These are phyloP conservation scores for Lithosia quadra DNA, from an alignment of 2,888 invertebrate species.

Conservation along the genomic window DNA sequence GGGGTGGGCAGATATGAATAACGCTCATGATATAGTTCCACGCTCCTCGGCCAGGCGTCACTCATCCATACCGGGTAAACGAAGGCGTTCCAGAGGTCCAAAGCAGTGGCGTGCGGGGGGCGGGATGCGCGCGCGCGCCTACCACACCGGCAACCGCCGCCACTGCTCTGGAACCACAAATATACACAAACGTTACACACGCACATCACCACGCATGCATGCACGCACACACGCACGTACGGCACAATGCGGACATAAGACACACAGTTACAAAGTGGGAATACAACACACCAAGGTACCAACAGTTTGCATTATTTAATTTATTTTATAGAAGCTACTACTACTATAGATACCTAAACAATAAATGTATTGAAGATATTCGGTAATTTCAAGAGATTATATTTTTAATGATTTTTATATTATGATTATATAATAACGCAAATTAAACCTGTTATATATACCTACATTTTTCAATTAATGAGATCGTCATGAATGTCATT, in stretches of 20 bases:
- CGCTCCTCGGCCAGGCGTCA: conserved; percentile 73
- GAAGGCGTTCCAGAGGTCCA: conserved; percentile 89
- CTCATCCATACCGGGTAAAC: conserved; percentile 89
- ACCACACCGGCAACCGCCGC: conserved; percentile 87
- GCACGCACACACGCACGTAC: conserved; percentile 55
- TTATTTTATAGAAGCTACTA: neutral
- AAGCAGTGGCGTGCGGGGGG: conserved; percentile 91
- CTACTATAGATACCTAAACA: neutral
- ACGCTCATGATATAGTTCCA: conserved; percentile 58
- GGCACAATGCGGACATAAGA: conserved; percentile 48
- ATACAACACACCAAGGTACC: conserved; percentile 44
- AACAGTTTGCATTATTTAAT: conserved; percentile 37
- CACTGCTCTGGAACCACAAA: conserved; percentile 88
- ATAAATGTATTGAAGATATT: neutral
- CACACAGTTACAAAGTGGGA: conserved; percentile 41
- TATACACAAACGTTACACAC: conserved; percentile 80
- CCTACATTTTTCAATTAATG: conserved; percentile 4
- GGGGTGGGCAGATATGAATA: conserved; percentile 15
- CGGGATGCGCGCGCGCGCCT: conserved; percentile 88
- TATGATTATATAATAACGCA: neutral
- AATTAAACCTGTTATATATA: neutral
- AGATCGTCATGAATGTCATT: conserved; percentile 12
- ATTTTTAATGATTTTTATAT: neutral
- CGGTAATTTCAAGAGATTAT: neutral
- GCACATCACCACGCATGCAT: conserved; percentile 55